phyloP scores from a whole-genome alignment of 2,113 vertebrate genomes.

The Gorsachius goisagi region DNA sequence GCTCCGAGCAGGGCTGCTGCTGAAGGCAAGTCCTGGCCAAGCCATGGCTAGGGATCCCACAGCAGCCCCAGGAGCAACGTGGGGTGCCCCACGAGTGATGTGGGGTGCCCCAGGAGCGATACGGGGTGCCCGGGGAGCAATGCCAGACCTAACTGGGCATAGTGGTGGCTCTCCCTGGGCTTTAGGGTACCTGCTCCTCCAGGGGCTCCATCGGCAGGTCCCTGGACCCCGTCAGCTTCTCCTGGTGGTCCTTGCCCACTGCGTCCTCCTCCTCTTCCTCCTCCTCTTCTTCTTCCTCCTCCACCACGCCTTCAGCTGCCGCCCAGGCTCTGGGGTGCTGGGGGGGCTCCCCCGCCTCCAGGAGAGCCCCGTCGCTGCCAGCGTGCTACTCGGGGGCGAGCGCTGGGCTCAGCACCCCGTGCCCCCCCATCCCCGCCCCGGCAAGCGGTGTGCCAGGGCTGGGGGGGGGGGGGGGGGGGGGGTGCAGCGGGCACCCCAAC shows the following conservation, averaged over 20 bases:
- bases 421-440: fast-evolving
- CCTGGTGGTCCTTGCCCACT: conserved; percentile 66
- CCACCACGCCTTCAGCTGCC: conserved; percentile 16
- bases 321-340: conserved; percentile 69
- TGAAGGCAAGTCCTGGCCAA: background rate
- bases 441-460: background rate
- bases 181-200: conserved; percentile 87
- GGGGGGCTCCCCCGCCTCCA: conserved; percentile 72
- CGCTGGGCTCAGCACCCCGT: background rate
- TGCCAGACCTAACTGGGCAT: too few species aligned
- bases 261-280: conserved; percentile 57
- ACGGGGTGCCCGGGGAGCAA: too few species aligned
- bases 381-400: conserved; percentile 80
- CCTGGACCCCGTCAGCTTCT: conserved; percentile 66
- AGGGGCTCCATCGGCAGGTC: conserved; percentile 62
- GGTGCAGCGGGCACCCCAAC: background rate
- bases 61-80: fast-evolving
- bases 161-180: background rate
- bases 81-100: background rate
- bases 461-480: too few species aligned
- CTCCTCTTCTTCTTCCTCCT: conserved; percentile 59
- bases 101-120: background rate
- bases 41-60: fast-evolving
- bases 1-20: fast-evolving
- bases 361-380: conserved; percentile 81